Base-by-base conservation (phyloP, 2,888 invertebrate species). In the Stegana nigrithorax region DNA sequence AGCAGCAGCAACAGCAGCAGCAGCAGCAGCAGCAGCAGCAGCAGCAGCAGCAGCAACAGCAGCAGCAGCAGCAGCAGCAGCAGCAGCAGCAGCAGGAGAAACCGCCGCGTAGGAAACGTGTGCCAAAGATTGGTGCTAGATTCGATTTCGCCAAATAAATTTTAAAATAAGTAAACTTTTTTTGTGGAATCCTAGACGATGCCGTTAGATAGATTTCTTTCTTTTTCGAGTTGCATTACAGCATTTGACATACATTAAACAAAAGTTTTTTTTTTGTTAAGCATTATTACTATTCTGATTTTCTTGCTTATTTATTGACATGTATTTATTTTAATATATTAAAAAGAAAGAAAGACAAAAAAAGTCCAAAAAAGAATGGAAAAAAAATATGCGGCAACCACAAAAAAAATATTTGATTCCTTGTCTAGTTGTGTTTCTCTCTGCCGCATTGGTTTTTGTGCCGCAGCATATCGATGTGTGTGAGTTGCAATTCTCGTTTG, bases 381-480 rank as follows among this genome's bases (percentile, higher is more conserved):
- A 36, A 56, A 53, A 19, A 60, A 60, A 60, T 60, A 57, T n/a
- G 19, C 12, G n/a, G n/a, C n/a, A 27, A 14, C 12, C 25, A 57
- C 12, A 39, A 57, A 2, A 23, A 62, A 50, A 64, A 51, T 39
- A 39, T 60, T 53, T 55, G 39, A 39, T 44, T 44, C 25, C 23
- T n/a, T 14, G 26, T 47, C 4, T 6, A 47, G 5, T 25, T 7
- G 27, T 5, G 19, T 23, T 63, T 64, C 2, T 17, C 2, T 59
- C 70, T 65, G 23, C 59, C 62, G 84, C 91, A 91, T 71, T 85
- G 87, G 78, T 90, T 93, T 81, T 91, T 94, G 86, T 97, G 97
- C 75, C 90, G 93, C 67, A 97, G 87, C 82, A 95, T 92, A 83
- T 97, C 95, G 21, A 93, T 92, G 4, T 93, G 91, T 10, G 93